phyloP scores from a whole-genome alignment of 1,140 invertebrate species.

The Sweltsa coloradensis region DNA sequence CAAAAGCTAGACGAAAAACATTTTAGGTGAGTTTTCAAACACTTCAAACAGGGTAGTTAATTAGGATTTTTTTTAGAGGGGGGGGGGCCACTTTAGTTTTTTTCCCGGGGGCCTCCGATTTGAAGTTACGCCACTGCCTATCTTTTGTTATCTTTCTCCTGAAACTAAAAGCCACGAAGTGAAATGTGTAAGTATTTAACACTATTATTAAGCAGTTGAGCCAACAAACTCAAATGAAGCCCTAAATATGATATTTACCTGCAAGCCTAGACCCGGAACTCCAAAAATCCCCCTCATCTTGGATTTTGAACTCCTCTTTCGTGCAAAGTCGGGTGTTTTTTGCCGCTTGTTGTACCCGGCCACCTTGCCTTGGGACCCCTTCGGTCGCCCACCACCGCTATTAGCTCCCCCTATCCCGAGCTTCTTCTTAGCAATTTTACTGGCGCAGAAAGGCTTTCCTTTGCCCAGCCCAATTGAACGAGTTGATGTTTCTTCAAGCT shows the following conservation, averaged over 20 bases:
- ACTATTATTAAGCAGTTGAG: neutral
- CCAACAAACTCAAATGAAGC: neutral
- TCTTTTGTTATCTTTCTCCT: no score
- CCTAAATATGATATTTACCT: slow-evolving; percentile 32
- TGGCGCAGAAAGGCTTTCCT: slow-evolving; percentile 61
- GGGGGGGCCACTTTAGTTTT: no score
- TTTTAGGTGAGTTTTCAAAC: no score
- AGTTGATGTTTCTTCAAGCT: slow-evolving; percentile 27
- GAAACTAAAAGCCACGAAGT: no score
- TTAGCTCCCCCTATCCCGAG: slow-evolving; percentile 34
- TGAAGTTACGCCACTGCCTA: no score
- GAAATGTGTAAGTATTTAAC: no score
- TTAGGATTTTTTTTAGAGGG: no score
- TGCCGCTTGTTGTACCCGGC: slow-evolving; percentile 58
- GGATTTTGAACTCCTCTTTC: slow-evolving; percentile 68
- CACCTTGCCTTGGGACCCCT: slow-evolving; percentile 39
- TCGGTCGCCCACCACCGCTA: slow-evolving; percentile 36
- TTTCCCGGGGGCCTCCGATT: no score
- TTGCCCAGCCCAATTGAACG: slow-evolving; percentile 52
- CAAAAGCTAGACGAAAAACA: no score
- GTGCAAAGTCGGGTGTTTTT: slow-evolving; percentile 53
- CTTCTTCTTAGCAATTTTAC: slow-evolving; percentile 67
- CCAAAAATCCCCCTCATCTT: slow-evolving; percentile 79
- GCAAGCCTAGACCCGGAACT: slow-evolving; percentile 60
- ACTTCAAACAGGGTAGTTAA: no score